Evolutionary conservation across 2,113 vertebrate species (phyloP).

Genomic region (Monarcha castaneiventris): DNA sequence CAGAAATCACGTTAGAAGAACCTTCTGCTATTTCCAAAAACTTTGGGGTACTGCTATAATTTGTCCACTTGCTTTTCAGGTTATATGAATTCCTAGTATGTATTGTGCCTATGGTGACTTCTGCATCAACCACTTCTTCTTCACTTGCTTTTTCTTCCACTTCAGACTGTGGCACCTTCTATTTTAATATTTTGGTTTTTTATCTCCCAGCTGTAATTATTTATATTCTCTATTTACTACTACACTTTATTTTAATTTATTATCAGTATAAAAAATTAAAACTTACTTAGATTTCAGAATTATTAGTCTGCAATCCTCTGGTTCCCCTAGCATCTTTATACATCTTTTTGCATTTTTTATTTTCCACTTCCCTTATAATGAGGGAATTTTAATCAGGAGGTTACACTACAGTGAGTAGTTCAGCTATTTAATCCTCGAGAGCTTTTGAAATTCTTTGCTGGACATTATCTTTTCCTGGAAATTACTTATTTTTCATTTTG

Average conservation of each 20-base stretch:
- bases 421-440: not conserved
- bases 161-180: not conserved
- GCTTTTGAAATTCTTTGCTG: not conserved
- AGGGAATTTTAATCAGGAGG: not conserved
- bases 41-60: not conserved
- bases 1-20: not conserved
- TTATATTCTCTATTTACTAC: not conserved
- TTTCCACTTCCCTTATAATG: not conserved
- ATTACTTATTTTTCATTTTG: not conserved
- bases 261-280: not conserved
- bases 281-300: not conserved
- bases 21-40: not conserved
- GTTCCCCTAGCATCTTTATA: not conserved
- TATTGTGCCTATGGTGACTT: not conserved
- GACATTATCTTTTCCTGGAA: not conserved
- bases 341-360: not conserved
- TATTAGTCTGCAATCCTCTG: not conserved
- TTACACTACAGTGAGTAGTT: not conserved
- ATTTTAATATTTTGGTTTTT: not conserved
- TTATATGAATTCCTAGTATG: not conserved
- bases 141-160: not conserved
- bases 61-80: not conserved
- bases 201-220: not conserved
- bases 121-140: not conserved
- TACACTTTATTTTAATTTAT: not conserved